A percentile compares a stretch with the other conserved stretches of the same genome.
Evolutionary conservation across 2,888 invertebrate species (phyloP).

Genomic region (Patella caerulea): DNA sequence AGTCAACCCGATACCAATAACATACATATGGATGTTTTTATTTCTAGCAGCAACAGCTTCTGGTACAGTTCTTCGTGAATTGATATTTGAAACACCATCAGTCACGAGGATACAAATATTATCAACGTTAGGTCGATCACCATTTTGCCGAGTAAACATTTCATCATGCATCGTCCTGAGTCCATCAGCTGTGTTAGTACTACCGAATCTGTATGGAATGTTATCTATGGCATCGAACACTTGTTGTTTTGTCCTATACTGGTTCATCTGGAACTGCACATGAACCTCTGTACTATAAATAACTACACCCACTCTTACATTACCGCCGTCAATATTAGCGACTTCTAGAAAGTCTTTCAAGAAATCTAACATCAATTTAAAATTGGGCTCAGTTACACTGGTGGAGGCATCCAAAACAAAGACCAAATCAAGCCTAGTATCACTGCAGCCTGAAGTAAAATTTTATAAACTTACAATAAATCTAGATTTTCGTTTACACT

Average conservation of each 20-base stretch:
- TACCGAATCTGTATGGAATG: constrained; percentile 51
- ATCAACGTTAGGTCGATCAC: constrained; percentile 50
- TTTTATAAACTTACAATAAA: not conserved
- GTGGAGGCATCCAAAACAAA: constrained; percentile 62
- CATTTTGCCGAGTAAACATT: constrained; percentile 47
- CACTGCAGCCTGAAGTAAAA: constrained; percentile 28
- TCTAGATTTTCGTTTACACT: too few relatives aligned
- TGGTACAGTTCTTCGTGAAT: constrained; percentile 47
- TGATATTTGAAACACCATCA: constrained; percentile 61
- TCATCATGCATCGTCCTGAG: constrained; percentile 43
- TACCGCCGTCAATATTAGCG: constrained; percentile 43
- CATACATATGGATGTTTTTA: constrained; percentile 35
- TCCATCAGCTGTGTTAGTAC: constrained; percentile 61
- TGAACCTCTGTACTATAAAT: constrained; percentile 40
- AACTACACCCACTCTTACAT: constrained; percentile 36
- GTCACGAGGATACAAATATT: constrained; percentile 54
- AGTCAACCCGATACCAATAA: constrained; percentile 38
- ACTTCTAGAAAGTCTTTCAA: constrained; percentile 47
- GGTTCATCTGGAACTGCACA: constrained; percentile 53
- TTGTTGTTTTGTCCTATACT: constrained; percentile 40
- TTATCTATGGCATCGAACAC: constrained; percentile 44
- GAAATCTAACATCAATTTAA: constrained; percentile 48
- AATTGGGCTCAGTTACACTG: constrained; percentile 51
- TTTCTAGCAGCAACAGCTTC: constrained; percentile 41
- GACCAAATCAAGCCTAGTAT: constrained; percentile 48